phyloP scores from a whole-genome alignment of 2,113 vertebrate species.

The Bubo bubo region DNA sequence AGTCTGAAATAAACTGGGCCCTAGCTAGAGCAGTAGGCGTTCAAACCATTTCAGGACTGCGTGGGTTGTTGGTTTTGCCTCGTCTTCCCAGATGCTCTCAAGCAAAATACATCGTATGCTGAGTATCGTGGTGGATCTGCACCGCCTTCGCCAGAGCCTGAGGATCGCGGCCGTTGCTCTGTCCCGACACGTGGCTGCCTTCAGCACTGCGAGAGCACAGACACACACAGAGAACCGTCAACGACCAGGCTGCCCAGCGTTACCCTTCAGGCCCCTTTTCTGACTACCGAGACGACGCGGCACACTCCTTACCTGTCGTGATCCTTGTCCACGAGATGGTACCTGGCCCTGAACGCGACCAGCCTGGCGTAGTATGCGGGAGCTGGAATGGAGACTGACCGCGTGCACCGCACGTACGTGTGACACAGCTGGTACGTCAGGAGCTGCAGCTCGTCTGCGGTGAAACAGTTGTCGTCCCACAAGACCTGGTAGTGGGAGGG shows the following conservation, averaged over 20 bases:
- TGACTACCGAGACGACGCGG: fast-evolving
- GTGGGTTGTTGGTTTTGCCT: constrained; percentile 40
- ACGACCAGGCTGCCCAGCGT: not conserved
- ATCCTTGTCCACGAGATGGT: constrained; percentile 99
- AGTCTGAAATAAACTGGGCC: constrained; percentile 73
- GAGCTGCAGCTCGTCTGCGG: constrained; percentile 94
- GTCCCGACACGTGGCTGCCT: constrained; percentile 97
- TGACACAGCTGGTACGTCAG: constrained; percentile 98
- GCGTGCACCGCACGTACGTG: constrained; percentile 95
- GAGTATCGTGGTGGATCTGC: constrained; percentile 98
- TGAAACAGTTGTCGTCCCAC: constrained; percentile 99
- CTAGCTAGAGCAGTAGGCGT: constrained; percentile 47
- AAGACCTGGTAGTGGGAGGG: constrained; percentile 98
- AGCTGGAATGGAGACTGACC: constrained; percentile 95
- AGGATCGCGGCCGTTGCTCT: constrained; percentile 97
- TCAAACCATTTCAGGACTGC: constrained; percentile 69
- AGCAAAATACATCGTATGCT: constrained; percentile 99
- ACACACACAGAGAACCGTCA: constrained; percentile 2
- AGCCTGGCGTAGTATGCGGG: constrained; percentile 96
- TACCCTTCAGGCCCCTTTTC: fast-evolving
- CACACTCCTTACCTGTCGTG: constrained; percentile 89
- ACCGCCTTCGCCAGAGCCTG: constrained; percentile 97
- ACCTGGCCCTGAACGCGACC: constrained; percentile 94
- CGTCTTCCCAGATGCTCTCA: constrained; percentile 75
- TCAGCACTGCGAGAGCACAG: constrained; percentile 84